Evolutionary conservation across 2,888 invertebrate genomes (phyloP).

Genomic region (Spodoptera exigua): DNA sequence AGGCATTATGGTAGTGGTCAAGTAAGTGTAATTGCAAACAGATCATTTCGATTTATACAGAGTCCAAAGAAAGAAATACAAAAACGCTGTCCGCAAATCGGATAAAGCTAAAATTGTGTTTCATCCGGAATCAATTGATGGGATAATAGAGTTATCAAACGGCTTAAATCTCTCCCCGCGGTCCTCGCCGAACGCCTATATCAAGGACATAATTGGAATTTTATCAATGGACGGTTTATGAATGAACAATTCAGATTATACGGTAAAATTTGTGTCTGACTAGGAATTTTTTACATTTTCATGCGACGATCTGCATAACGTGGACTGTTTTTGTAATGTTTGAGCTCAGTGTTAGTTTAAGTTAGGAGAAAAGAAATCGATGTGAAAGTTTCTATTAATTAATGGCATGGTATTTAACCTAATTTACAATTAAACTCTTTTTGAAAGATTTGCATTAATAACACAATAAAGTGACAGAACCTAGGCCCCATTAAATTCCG

Average conservation of each 20-base stretch:
- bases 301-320: background rate
- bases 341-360: too few species aligned
- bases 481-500: constrained; percentile 8
- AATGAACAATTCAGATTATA: constrained; percentile 30
- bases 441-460: too few species aligned
- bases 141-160: constrained; percentile 39
- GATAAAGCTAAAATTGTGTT: constrained; percentile 27
- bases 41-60: constrained; percentile 1
- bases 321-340: background rate
- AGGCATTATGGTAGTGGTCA: too few species aligned
- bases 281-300: constrained; percentile 5
- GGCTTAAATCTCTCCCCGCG: constrained; percentile 17
- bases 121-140: constrained; percentile 29
- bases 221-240: constrained; percentile 37
- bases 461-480: constrained; percentile 1
- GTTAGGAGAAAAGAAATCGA: too few species aligned
- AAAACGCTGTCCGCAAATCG: constrained; percentile 7
- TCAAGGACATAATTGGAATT: constrained; percentile 44
- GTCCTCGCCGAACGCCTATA: constrained; percentile 23
- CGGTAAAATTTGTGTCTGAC: constrained; percentile 7
- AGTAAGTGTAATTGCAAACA: constrained; percentile 8
- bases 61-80: background rate
- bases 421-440: too few species aligned
- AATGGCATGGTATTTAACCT: too few species aligned
- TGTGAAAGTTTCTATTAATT: too few species aligned